These are phyloP conservation scores for Octodonta nipae DNA, from an alignment of 2,888 invertebrate species.

Conservation along the genomic window DNA sequence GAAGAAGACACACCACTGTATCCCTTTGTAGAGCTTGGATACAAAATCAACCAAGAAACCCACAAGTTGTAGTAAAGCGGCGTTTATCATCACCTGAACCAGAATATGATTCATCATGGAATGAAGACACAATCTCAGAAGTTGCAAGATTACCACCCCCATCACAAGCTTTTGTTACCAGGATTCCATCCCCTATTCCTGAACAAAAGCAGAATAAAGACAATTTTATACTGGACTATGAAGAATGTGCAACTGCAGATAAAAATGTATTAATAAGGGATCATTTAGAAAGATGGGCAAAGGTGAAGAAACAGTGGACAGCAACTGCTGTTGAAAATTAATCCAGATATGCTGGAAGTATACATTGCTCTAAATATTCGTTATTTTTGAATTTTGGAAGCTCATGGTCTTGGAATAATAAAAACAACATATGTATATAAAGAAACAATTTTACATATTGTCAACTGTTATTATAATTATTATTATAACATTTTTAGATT, in stretches of 20 bases:
- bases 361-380: too few relatives aligned
- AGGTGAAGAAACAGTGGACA: conserved; percentile 61
- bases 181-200: conserved; percentile 47
- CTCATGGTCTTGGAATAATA: too few relatives aligned
- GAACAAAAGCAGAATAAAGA: conserved; percentile 44
- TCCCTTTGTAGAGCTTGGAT: conserved; percentile 91
- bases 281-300: conserved; percentile 57
- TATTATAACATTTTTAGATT: too few relatives aligned
- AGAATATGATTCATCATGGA: conserved; percentile 26
- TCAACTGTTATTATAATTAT: too few relatives aligned
- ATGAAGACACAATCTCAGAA: conserved; percentile 34
- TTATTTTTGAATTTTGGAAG: too few relatives aligned
- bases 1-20: conserved; percentile 77
- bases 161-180: conserved; percentile 40
- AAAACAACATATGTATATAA: too few relatives aligned
- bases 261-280: conserved; percentile 46
- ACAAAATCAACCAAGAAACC: conserved; percentile 62
- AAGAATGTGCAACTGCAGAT: conserved; percentile 42
- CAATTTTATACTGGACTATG: conserved; percentile 49
- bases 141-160: conserved; percentile 49
- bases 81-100: conserved; percentile 41
- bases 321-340: conserved; percentile 56
- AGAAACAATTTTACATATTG: too few relatives aligned
- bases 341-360: conserved; percentile 41
- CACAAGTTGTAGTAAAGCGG: conserved; percentile 40